Conservation (phyloP, 2,797 vertebrate genomes). For the Steatocranus sp. region DNA sequence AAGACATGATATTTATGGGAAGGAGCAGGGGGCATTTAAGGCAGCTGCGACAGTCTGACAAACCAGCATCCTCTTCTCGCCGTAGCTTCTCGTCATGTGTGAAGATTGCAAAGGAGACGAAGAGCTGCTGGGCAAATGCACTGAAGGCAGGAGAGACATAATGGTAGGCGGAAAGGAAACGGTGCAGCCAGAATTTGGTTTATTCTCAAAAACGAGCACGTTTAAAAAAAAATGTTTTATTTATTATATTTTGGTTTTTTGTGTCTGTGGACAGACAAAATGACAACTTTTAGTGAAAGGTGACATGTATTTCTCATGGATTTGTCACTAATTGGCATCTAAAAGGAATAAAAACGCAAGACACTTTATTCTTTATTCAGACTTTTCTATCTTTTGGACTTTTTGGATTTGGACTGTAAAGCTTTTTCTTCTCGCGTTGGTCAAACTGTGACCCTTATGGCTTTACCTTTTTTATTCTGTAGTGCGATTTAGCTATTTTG, state of each 20-base stretch:
- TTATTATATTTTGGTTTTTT: neutral
- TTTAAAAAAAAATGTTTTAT: neutral
- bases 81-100: constrained; percentile 73
- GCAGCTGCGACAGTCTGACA: constrained; percentile 31
- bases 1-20: constrained; percentile 73
- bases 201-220: neutral
- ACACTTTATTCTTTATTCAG: neutral
- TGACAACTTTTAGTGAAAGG: neutral
- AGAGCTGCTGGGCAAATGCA: constrained; percentile 66
- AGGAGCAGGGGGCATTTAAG: constrained; percentile 60
- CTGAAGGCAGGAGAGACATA: constrained; percentile 57
- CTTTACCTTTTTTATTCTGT: neutral
- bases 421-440: neutral
- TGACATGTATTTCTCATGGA: neutral
- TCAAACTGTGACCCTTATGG: neutral
- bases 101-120: constrained; percentile 76
- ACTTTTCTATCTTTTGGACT: neutral
- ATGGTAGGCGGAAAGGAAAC: constrained; percentile 57
- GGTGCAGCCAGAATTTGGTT: neutral
- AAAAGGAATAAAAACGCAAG: neutral
- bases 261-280: fast-evolving
- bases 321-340: neutral
- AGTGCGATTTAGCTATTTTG: neutral
- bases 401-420: neutral
- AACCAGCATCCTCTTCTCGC: neutral